Conservation (phyloP, 2,888 invertebrate species). For the Synanthedon tipuliformis region DNA sequence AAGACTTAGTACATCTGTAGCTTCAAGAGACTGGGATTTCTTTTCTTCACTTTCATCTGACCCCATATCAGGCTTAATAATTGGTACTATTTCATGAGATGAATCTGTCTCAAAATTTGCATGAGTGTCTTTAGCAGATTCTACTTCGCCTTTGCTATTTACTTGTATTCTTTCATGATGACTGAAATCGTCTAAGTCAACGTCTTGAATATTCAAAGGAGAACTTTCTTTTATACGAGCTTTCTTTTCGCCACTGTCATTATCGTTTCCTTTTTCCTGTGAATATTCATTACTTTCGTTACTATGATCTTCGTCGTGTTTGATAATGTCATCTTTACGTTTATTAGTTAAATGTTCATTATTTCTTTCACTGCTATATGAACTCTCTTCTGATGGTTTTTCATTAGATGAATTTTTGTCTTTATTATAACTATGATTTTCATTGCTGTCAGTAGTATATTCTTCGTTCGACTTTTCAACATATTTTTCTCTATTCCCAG, state of each 20-base stretch:
- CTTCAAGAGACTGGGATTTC: conserved; percentile 1
- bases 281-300: conserved; percentile 11
- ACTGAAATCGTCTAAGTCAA: conserved; percentile 35
- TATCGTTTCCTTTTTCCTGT: conserved; percentile 4
- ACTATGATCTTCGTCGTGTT: conserved; percentile 9
- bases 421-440: conserved; percentile 3
- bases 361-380: conserved; percentile 9
- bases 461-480: conserved; percentile 6
- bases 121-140: conserved; percentile 20
- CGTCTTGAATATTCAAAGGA: conserved; percentile 25
- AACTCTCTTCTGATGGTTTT: conserved; percentile 1
- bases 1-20: conserved; percentile 6
- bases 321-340: background rate
- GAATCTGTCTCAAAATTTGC: conserved; percentile 17
- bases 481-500: conserved; percentile 13
- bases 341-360: conserved; percentile 1
- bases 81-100: conserved; percentile 14
- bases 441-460: conserved; percentile 10
- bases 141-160: conserved; percentile 29
- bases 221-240: conserved; percentile 6
- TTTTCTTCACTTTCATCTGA: conserved; percentile 5
- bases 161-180: conserved; percentile 35
- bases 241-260: conserved; percentile 5
- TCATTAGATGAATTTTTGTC: conserved; percentile 1
- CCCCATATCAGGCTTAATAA: conserved; percentile 10